Percentiles rank a stretch among this genome's conserved stretches.
phyloP scores from a whole-genome alignment of 2,113 vertebrate species.

The Irena cyanogastra region DNA sequence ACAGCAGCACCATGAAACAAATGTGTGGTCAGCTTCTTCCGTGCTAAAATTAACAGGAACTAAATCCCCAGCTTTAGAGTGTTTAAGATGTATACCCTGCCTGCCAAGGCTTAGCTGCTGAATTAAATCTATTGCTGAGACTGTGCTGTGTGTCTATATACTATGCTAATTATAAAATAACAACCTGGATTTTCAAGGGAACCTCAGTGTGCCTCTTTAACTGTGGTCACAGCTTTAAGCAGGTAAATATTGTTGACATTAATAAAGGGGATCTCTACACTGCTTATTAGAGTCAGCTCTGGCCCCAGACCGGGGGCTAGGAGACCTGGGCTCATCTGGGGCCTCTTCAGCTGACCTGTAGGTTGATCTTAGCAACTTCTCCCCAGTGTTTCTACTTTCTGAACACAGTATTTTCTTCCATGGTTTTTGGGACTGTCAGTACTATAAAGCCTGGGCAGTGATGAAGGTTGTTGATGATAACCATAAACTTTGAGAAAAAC shows the following conservation, averaged over 20 bases:
- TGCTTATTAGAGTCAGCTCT: not conserved
- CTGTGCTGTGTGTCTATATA: not conserved
- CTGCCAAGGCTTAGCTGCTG: not conserved
- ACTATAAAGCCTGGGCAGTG: not conserved
- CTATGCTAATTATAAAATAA: slow-evolving; percentile 47
- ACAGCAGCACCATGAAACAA: not conserved
- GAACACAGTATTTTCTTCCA: not conserved
- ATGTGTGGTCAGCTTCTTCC: not conserved
- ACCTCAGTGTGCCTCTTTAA: not conserved
- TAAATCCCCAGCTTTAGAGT: slow-evolving; percentile 2
- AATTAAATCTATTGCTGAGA: not conserved
- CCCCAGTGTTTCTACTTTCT: not conserved
- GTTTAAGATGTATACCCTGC: not conserved
- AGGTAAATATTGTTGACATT: not conserved
- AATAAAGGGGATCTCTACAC: not conserved
- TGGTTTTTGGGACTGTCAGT: not conserved
- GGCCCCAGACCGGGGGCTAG: not conserved
- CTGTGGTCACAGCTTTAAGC: not conserved
- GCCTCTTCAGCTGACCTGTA: not conserved
- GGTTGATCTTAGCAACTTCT: not conserved
- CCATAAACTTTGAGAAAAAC: not conserved
- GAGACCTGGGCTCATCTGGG: not conserved
- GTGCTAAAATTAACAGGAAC: not conserved
- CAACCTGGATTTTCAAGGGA: slow-evolving; percentile 27
- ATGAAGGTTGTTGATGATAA: not conserved